Evolutionary conservation across 2,888 invertebrate species (phyloP), one percentile per base, ranked within the genome.

Genomic region (Volucella inflata): DNA sequence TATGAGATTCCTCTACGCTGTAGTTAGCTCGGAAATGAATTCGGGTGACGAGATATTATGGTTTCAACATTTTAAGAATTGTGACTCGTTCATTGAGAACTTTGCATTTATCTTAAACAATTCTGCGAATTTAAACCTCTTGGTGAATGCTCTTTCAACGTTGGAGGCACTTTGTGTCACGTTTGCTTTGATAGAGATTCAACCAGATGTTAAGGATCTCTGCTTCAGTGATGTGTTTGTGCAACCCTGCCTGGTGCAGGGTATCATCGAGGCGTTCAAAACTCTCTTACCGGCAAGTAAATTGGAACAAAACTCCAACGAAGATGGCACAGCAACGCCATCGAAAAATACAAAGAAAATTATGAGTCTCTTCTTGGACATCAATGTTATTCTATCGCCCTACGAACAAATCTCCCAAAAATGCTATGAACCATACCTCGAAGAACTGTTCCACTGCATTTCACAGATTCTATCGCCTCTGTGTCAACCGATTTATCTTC

Each of bases 21-120:
- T 91, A 0, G 92, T 94, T 87, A 90, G 94, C 21, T 93, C 93
- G 88, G 90, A 92, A 76, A 85, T 81, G 81, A 90, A 93, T 71
- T 76, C 90, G 14, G 89, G 91, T 65, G 91, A 94, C 84, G 90
- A 94, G 53, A 89, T 90, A 46, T 88, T 90, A 87, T 93, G 93
- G 93, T 93, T 94, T 89, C 90, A 91, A 62, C 89, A 93, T 57
- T 94, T 94, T 74, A 90, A 91, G 44, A 92, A 91, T 62, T 91
- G 92, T 46, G 92, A 92, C 10, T 89, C 93, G 38, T 93, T 94
- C 82, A 92, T 95, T 0, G 92, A 94, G 59, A 93, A 94, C 87
- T 90, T 97, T 53, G 94, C 94, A 87, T 96, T 95, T 89, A 95
- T 97, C 87, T 91, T 97, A 76, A 93, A 93, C 72, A 96, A 96